Evolutionary conservation across 2,888 invertebrate genomes (phyloP).

Genomic region (Chorisops tibialis): DNA sequence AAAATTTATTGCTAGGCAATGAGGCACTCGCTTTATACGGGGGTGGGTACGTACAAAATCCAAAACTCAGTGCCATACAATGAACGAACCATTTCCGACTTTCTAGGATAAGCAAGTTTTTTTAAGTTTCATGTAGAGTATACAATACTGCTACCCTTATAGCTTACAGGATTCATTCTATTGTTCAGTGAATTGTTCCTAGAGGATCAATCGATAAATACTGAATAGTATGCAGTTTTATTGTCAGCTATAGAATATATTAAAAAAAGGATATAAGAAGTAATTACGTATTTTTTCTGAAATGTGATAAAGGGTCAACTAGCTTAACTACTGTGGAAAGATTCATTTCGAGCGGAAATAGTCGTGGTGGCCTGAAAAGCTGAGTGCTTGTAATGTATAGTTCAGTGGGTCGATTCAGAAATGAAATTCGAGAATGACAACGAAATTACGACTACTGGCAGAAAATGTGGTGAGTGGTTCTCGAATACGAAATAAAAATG

Average conservation of each 20-base stretch:
- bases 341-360: no score
- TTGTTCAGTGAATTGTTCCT: slow-evolving; percentile 21
- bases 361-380: no score
- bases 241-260: slow-evolving; percentile 18
- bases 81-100: not conserved
- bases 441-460: no score
- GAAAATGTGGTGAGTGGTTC: no score
- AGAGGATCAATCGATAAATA: slow-evolving; percentile 29
- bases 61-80: slow-evolving; percentile 4
- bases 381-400: no score
- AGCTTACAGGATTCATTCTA: not conserved
- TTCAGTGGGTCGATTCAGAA: no score
- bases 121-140: no score
- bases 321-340: no score
- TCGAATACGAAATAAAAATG: no score
- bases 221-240: slow-evolving; percentile 26
- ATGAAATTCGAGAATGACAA: no score
- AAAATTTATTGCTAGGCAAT: slow-evolving; percentile 32
- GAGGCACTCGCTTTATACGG: slow-evolving; percentile 9
- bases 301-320: no score
- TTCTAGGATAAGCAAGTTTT: slow-evolving; percentile 4
- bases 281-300: not conserved
- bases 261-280: not conserved
- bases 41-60: not conserved
- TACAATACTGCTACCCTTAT: not conserved